Base-by-base conservation (phyloP, 1,140 invertebrate genomes). In the Lasioglossum baleicum region DNA sequence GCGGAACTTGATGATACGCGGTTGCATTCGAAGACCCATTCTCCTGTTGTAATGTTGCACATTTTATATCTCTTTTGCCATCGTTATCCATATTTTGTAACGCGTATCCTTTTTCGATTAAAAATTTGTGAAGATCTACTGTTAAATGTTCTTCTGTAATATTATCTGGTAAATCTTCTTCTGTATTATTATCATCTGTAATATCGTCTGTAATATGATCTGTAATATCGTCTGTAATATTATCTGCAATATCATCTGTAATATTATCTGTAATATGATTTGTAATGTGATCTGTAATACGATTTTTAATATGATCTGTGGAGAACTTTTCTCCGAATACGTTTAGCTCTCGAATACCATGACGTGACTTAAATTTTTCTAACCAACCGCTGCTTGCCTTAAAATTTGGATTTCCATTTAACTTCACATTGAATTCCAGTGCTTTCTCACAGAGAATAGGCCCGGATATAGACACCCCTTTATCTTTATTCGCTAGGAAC, bases 361-460 rank as follows among this genome's bases (percentile, higher is more conserved):
- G 68, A 22, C 68, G 68, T 13, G 48, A 56, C 3, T 70, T 70
- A 56, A 70, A 70, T 15, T 58, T 70, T 20, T 56, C 26, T 22
- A 70, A 26, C 68, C 68, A 70, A 40, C 68, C 68, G 40, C 26
- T 58, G 11, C 68, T 70, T 58, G 68, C 68, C 31, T 70, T 70
- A 22, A 70, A 70, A 17, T 70, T 70, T 10, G 48, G 48, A 13
- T 53, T 35, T 5, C 51, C 68, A 5, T 58, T 42, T 10, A 70
- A 26, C n/a, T 70, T 70, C 31, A 58, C 51, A 35, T 70, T 70
- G 10, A 70, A 70, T 40, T 56, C 68, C 11, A 56, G 26, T 31
- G 68, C 68, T 20, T 70, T 70, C 17, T 70, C 68, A 6, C 53
- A 58, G 0, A 70, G 15, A 11, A 70, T 53, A 10, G 51, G 51